Evolutionary conservation across 2,113 vertebrate genomes (phyloP).

Genomic region (Sylvia atricapilla): DNA sequence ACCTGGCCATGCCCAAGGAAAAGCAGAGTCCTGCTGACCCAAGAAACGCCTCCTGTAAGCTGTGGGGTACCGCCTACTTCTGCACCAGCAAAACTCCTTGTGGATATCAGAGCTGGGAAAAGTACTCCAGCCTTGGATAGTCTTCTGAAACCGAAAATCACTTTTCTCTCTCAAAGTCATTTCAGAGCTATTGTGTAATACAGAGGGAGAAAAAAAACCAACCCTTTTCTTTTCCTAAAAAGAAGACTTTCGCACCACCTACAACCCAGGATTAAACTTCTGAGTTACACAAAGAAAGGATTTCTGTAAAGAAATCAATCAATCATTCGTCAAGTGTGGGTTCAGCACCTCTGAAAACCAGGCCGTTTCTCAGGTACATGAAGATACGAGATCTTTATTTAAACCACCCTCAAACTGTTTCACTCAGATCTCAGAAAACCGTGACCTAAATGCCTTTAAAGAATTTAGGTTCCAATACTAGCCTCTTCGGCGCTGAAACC

Average conservation of each 20-base stretch:
- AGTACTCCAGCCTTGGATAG: neutral
- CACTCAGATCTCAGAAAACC: neutral
- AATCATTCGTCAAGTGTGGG: constrained; percentile 51
- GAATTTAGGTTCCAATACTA: neutral
- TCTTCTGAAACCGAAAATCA: neutral
- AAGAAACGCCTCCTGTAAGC: fast-evolving
- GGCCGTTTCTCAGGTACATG: constrained; percentile 43
- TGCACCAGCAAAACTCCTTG: neutral
- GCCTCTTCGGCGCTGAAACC: neutral
- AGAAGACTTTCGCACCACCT: constrained; percentile 58
- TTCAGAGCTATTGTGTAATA: constrained; percentile 31
- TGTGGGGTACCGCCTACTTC: fast-evolving
- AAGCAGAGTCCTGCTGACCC: neutral
- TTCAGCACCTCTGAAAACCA: constrained; percentile 62
- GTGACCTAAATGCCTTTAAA: neutral
- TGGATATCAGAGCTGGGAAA: neutral
- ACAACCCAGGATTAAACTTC: constrained; percentile 50
- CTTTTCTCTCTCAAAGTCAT: neutral
- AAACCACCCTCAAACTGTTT: constrained; percentile 34
- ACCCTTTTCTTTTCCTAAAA: neutral
- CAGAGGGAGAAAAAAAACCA: neutral
- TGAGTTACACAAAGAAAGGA: constrained; percentile 25
- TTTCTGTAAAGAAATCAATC: constrained; percentile 54
- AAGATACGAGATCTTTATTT: constrained; percentile 33
- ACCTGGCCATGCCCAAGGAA: neutral